Conservation (phyloP, 2,888 invertebrate genomes). For the Heliconius ismenius region DNA sequence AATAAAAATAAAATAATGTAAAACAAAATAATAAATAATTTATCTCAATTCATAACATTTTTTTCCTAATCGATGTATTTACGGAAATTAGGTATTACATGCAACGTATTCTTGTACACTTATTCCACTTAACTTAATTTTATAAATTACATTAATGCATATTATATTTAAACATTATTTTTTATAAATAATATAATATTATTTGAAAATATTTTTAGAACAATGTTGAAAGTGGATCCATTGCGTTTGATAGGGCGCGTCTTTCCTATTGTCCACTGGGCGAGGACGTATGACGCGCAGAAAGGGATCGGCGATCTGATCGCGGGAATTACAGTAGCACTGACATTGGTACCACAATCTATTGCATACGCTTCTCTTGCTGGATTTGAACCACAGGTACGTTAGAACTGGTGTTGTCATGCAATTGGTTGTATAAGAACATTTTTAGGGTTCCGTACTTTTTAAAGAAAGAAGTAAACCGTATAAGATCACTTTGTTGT, state of each 20-base stretch:
- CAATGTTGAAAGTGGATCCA: conserved; percentile 55
- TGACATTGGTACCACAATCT: conserved; percentile 89
- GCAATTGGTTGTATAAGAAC: not conserved
- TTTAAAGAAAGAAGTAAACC: too few relatives aligned
- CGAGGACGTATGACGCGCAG: conserved; percentile 79
- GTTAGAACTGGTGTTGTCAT: not conserved
- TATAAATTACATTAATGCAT: not conserved
- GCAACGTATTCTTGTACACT: not conserved
- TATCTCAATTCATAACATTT: not conserved
- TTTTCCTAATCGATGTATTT: conserved; percentile 3
- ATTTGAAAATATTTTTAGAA: conserved; percentile 25
- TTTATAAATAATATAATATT: not conserved
- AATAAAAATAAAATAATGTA: not conserved
- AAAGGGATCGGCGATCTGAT: conserved; percentile 85
- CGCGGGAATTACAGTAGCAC: conserved; percentile 88
- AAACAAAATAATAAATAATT: not conserved
- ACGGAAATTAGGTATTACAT: not conserved
- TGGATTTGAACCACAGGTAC: conserved; percentile 72
- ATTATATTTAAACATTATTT: too few relatives aligned
- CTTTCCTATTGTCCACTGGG: conserved; percentile 83
- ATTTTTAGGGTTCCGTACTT: not conserved
- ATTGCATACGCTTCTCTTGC: conserved; percentile 89
- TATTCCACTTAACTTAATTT: not conserved
- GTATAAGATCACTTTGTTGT: too few relatives aligned
- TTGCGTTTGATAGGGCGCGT: conserved; percentile 56